phyloP scores from a whole-genome alignment of 1,140 invertebrate species.

The Bombus balteatus region DNA sequence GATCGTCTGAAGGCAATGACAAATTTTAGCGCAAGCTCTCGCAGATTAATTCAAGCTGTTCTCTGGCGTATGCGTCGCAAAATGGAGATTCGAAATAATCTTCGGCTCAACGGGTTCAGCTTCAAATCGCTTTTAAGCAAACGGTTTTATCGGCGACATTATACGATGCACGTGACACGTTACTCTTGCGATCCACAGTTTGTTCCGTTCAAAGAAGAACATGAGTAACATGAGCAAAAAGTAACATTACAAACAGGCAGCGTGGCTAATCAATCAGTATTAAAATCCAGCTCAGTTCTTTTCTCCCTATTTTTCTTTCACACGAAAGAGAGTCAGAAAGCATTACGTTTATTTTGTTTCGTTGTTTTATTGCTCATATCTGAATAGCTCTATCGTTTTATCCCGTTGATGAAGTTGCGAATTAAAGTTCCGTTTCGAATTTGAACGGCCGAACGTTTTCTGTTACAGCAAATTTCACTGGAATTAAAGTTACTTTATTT shows the following conservation, averaged over 20 bases:
- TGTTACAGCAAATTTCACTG: not conserved
- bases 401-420: not conserved
- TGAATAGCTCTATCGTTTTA: not conserved
- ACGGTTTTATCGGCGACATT: not conserved
- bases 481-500: slow-evolving; percentile 17
- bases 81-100: not conserved
- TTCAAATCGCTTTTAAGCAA: not conserved
- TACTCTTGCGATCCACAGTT: not conserved
- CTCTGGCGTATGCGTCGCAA: not conserved
- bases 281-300: not conserved
- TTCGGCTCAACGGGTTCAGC: not conserved
- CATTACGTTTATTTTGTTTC: not conserved
- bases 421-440: not conserved
- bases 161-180: too few relatives aligned
- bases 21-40: not conserved
- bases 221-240: too few relatives aligned
- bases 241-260: not conserved
- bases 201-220: too few relatives aligned
- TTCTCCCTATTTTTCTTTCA: too few relatives aligned
- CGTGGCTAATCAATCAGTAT: not conserved
- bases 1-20: not conserved
- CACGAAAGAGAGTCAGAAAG: too few relatives aligned
- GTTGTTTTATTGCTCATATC: not conserved
- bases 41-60: not conserved
- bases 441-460: not conserved